Evolutionary conservation across 2,113 vertebrate species (phyloP).

Genomic region (Thalassarche chlororhynchos): DNA sequence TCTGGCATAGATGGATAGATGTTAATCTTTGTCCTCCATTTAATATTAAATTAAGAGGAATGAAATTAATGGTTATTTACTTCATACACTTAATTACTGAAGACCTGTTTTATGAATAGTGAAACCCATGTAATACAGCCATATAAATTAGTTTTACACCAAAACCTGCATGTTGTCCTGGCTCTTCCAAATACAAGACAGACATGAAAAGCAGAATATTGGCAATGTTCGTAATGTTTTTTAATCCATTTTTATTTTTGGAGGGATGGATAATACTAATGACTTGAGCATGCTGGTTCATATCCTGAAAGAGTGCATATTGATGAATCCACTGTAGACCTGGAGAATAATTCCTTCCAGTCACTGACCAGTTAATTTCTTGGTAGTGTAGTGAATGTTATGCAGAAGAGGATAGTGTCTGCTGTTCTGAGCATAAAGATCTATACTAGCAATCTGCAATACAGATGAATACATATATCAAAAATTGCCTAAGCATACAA

Average conservation of each 20-base stretch:
- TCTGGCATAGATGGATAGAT: not conserved
- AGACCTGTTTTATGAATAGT: not conserved
- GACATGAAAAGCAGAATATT: not conserved
- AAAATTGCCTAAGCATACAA: not conserved
- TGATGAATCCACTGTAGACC: not conserved
- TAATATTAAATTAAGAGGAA: not conserved
- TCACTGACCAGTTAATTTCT: not conserved
- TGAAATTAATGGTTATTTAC: not conserved
- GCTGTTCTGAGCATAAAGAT: not conserved
- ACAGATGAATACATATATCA: not conserved
- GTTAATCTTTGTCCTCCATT: not conserved
- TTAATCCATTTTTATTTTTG: not conserved
- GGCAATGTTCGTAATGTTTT: not conserved
- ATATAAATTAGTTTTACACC: not conserved
- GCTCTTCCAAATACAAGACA: not conserved
- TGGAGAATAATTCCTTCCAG: not conserved
- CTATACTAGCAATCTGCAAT: not conserved
- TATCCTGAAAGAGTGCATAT: not conserved
- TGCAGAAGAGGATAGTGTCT: accelerated
- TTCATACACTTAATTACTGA: not conserved
- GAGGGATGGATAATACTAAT: not conserved
- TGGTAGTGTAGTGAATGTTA: not conserved
- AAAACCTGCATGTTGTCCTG: not conserved
- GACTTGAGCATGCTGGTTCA: not conserved
- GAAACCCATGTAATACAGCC: not conserved